Conservation (phyloP, 2,888 invertebrate species). For the Oeneis ivallda region DNA sequence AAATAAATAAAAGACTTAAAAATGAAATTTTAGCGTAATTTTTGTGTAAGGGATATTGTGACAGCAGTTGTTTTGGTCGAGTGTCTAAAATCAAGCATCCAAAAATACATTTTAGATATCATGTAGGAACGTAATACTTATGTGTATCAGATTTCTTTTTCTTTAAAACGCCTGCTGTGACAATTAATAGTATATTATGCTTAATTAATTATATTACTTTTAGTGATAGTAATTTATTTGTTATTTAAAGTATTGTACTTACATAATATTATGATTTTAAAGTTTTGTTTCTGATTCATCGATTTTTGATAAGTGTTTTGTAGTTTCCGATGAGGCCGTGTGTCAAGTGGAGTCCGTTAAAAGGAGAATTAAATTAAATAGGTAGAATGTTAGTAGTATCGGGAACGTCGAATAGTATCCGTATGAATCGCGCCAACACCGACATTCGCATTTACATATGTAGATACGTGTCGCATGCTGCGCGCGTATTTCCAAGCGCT, state of each 20-base stretch:
- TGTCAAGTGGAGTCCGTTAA: not conserved
- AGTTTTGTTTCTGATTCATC: constrained; percentile 17
- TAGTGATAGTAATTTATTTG: constrained; percentile 33
- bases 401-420: too few species aligned
- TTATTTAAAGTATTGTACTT: constrained; percentile 27
- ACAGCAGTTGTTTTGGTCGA: constrained; percentile 14
- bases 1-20: constrained; percentile 73
- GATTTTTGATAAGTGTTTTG: constrained; percentile 1
- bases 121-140: too few species aligned
- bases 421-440: too few species aligned
- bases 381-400: too few species aligned
- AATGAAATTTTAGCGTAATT: constrained; percentile 64
- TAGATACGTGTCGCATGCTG: too few species aligned
- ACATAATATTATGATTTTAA: constrained; percentile 7
- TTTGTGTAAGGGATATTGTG: constrained; percentile 29
- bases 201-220: constrained; percentile 19
- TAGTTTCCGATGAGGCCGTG: constrained; percentile 13
- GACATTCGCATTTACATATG: too few species aligned
- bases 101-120: too few species aligned
- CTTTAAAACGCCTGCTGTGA: constrained; percentile 16
- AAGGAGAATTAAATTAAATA: not conserved
- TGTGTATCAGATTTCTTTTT: too few species aligned
- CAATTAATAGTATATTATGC: constrained; percentile 23
- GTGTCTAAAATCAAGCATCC: not conserved
- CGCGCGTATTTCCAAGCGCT: too few species aligned